phyloP scores from a whole-genome alignment of 2,113 vertebrate genomes.

The Benitochromis conjunctus region DNA sequence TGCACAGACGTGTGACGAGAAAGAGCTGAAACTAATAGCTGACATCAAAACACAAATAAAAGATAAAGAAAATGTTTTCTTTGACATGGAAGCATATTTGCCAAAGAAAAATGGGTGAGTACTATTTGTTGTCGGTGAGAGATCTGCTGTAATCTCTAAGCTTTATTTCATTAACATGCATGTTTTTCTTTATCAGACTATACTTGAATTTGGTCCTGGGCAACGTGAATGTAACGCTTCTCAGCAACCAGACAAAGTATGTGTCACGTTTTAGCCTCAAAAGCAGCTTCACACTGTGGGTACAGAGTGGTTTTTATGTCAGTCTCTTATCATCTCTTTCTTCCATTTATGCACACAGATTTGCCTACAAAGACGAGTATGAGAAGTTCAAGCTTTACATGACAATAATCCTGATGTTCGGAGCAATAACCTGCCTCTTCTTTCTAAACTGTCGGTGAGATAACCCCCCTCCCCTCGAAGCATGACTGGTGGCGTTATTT shows the following conservation, averaged over 20 bases:
- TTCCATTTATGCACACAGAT: conserved; percentile 68
- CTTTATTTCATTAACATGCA: background rate
- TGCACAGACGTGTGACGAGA: conserved; percentile 66
- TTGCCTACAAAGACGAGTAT: conserved; percentile 98
- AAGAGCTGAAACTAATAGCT: conserved; percentile 76
- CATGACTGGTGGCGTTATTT: background rate
- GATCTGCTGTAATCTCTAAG: background rate
- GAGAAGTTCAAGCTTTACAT: conserved; percentile 98
- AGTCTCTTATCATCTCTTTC: background rate
- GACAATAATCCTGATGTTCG: conserved; percentile 94
- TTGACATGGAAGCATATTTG: conserved; percentile 97
- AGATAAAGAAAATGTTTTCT: conserved; percentile 89
- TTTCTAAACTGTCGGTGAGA: conserved; percentile 89
- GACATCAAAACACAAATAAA: conserved; percentile 85
- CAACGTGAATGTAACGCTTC: conserved; percentile 94
- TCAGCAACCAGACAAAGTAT: conserved; percentile 97
- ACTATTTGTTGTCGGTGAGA: background rate
- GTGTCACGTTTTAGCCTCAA: background rate
- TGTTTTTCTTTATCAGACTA: conserved; percentile 72
- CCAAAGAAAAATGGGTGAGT: conserved; percentile 96
- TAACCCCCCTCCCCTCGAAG: accelerated
- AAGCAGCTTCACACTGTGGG: background rate
- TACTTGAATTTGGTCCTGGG: conserved; percentile 95
- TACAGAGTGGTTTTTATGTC: background rate
- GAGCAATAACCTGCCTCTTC: conserved; percentile 90